A percentile compares a stretch with the other conserved stretches of the same genome.
These are phyloP conservation scores for Tyrophagus putrescentiae DNA, from an alignment of 1,140 invertebrate species.

Conservation along the genomic window DNA sequence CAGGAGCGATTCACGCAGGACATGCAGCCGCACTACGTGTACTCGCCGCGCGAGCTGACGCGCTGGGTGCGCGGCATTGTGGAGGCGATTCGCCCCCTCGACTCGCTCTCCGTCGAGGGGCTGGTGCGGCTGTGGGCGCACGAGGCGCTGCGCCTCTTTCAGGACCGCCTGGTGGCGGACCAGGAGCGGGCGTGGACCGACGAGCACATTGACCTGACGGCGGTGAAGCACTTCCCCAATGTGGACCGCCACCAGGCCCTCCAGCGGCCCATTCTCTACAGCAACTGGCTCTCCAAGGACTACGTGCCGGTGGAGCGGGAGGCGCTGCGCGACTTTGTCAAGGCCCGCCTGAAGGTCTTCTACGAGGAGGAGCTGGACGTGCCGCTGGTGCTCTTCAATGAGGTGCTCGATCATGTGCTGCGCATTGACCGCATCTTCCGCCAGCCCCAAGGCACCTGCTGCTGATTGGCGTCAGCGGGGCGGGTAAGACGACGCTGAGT, in stretches of 20 bases:
- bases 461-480: conserved; percentile 90
- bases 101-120: conserved; percentile 76
- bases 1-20: conserved; percentile 98
- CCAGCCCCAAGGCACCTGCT: conserved; percentile 95
- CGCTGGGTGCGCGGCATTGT: conserved; percentile 97
- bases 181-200: conserved; percentile 92
- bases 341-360: conserved; percentile 88
- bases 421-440: conserved; percentile 97
- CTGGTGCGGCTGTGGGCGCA: conserved; percentile 95
- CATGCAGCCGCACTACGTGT: conserved; percentile 99
- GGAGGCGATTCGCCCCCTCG: conserved; percentile 85
- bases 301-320: conserved; percentile 92
- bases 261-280: conserved; percentile 81
- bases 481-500: conserved; percentile 95
- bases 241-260: conserved; percentile 74
- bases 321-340: conserved; percentile 86
- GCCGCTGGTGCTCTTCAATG: conserved; percentile 91
- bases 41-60: conserved; percentile 98
- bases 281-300: conserved; percentile 97
- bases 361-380: conserved; percentile 99
- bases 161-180: conserved; percentile 78
- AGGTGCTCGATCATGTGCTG: conserved; percentile 94
- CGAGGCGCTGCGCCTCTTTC: conserved; percentile 92
- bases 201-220: conserved; percentile 87
- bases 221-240: conserved; percentile 83